A percentile compares a stretch with the other conserved stretches of the same genome.
Conservation (phyloP, 2,113 vertebrate genomes). For the Dryoscopus gambensis region DNA sequence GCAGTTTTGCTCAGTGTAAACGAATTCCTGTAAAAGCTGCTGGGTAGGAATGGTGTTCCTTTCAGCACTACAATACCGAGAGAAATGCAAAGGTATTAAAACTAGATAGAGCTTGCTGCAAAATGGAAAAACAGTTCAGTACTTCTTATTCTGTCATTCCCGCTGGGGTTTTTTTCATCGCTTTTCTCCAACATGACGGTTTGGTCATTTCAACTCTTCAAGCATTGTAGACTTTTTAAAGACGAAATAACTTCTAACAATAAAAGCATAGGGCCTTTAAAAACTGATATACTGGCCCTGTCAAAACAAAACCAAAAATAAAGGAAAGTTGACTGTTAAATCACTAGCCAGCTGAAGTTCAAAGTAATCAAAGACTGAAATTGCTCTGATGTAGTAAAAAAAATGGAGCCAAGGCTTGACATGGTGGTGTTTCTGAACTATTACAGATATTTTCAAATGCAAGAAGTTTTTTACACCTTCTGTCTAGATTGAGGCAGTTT, state of each 20-base stretch:
- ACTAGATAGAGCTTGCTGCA: background rate
- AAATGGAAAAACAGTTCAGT: background rate
- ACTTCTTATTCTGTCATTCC: background rate
- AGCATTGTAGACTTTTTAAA: background rate
- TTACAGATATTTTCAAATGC: background rate
- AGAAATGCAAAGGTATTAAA: background rate
- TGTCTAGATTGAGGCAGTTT: background rate
- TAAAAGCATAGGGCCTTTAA: background rate
- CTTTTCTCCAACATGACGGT: background rate
- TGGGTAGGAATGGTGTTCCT: background rate
- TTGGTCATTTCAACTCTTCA: background rate
- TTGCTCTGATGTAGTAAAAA: background rate
- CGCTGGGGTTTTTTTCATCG: background rate
- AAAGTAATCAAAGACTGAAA: background rate
- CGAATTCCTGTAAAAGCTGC: background rate
- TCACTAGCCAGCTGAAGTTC: background rate
- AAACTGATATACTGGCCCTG: background rate
- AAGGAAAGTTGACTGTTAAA: background rate
- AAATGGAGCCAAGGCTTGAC: background rate
- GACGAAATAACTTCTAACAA: background rate
- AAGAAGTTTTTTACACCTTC: background rate
- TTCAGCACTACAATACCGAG: background rate
- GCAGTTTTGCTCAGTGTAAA: background rate
- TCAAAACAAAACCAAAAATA: background rate
- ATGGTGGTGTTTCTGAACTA: background rate